phyloP scores from a whole-genome alignment of 2,797 vertebrate genomes.

The Leptoclinus maculatus region DNA sequence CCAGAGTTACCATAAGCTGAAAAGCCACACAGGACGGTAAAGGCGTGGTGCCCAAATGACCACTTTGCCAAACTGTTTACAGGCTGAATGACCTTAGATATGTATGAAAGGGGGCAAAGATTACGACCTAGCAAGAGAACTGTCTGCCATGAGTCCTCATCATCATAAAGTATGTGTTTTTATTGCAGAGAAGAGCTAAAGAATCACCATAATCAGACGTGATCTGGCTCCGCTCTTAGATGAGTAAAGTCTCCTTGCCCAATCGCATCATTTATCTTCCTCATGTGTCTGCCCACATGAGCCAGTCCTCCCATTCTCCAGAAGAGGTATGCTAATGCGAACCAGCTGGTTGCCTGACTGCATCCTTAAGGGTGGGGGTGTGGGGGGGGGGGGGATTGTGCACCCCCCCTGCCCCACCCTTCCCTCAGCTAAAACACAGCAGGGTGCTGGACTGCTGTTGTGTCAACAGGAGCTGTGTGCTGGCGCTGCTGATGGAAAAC shows the following conservation, averaged over 20 bases:
- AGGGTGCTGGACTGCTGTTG: slow-evolving; percentile 66
- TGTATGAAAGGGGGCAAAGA: slow-evolving; percentile 42
- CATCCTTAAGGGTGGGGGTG: slow-evolving; percentile 61
- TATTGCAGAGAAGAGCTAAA: slow-evolving; percentile 34
- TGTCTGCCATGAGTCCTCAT: slow-evolving; percentile 26
- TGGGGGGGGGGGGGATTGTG: slow-evolving; percentile 10
- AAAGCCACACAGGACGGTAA: slow-evolving; percentile 46
- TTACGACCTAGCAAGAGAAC: slow-evolving; percentile 30
- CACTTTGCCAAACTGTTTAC: slow-evolving; percentile 53
- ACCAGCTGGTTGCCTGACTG: slow-evolving; percentile 80
- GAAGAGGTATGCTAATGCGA: slow-evolving; percentile 83
- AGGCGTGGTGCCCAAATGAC: slow-evolving; percentile 55
- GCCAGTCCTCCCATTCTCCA: slow-evolving; percentile 67
- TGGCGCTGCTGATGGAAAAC: slow-evolving; percentile 72
- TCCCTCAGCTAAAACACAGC: slow-evolving; percentile 59
- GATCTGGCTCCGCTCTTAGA: slow-evolving; percentile 55
- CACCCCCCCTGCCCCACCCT: slow-evolving; percentile 33
- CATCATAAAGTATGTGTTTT: slow-evolving; percentile 44
- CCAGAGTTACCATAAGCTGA: slow-evolving; percentile 3
- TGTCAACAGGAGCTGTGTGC: slow-evolving; percentile 64
- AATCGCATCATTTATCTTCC: slow-evolving; percentile 76
- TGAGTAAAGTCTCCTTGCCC: slow-evolving; percentile 62
- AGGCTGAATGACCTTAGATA: slow-evolving; percentile 33
- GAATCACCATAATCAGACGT: slow-evolving; percentile 72
- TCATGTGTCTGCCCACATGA: slow-evolving; percentile 76